Conservation (phyloP, 1,140 invertebrate genomes). For the Apis laboriosa region DNA sequence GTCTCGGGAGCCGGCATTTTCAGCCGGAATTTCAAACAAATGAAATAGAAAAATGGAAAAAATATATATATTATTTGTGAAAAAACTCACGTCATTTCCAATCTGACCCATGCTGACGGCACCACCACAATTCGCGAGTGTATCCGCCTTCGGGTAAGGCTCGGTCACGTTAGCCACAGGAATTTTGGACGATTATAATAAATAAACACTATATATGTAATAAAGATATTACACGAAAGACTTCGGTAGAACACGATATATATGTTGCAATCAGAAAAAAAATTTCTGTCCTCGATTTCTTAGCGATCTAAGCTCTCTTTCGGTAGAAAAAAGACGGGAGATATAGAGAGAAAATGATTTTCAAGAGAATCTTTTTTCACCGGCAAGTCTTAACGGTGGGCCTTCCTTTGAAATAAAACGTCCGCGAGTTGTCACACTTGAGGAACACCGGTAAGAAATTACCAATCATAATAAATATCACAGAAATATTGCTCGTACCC, state of each 20-base stretch:
- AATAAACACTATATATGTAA: slow-evolving; percentile 53
- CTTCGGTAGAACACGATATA: slow-evolving; percentile 18
- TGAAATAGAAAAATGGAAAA: neutral
- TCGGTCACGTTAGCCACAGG: slow-evolving; percentile 79
- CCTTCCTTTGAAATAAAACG: slow-evolving; percentile 60
- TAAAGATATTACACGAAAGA: slow-evolving; percentile 39
- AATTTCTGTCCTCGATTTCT: slow-evolving; percentile 1
- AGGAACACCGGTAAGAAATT: slow-evolving; percentile 53
- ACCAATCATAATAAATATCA: slow-evolving; percentile 68
- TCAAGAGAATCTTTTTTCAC: slow-evolving; percentile 42
- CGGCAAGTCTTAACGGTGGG: slow-evolving; percentile 28
- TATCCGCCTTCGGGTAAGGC: slow-evolving; percentile 76
- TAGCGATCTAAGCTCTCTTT: neutral
- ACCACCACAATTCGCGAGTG: slow-evolving; percentile 73
- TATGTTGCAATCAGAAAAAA: neutral
- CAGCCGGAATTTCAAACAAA: neutral
- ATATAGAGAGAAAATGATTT: neutral
- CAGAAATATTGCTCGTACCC: slow-evolving; percentile 38
- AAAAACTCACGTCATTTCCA: slow-evolving; percentile 80
- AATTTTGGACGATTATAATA: slow-evolving; percentile 77
- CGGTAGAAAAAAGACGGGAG: neutral
- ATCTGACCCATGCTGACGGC: slow-evolving; percentile 82
- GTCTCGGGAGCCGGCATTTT: neutral
- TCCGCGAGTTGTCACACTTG: slow-evolving; percentile 74
- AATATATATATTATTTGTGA: neutral